Percentiles rank a stretch among this genome's conserved stretches.
Conservation (phyloP, 2,797 vertebrate species). For the Clangula hyemalis region DNA sequence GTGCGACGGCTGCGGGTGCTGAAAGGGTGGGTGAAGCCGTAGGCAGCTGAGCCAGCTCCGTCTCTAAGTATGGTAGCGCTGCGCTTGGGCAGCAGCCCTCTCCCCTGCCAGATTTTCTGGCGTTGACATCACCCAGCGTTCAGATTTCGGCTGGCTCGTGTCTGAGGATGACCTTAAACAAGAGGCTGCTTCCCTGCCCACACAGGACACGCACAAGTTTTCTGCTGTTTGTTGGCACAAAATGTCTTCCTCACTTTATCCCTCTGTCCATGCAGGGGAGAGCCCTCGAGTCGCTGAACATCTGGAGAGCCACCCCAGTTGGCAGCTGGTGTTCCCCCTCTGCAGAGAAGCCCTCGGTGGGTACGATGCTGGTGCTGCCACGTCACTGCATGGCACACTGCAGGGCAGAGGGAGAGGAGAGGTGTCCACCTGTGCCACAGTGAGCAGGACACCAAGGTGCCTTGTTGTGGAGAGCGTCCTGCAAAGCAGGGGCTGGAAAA, state of each 20-base stretch:
- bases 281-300: background rate
- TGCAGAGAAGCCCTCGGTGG: background rate
- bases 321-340: background rate
- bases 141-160: background rate
- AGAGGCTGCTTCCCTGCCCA: fast-evolving
- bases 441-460: background rate
- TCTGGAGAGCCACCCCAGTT: background rate
- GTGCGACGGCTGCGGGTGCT: background rate
- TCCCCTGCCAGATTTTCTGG: background rate
- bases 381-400: too few species aligned
- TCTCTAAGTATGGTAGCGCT: background rate
- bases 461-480: background rate
- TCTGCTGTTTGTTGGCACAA: background rate
- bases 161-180: background rate
- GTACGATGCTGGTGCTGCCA: fast-evolving
- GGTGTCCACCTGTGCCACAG: too few species aligned
- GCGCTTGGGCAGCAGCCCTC: background rate
- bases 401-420: too few species aligned
- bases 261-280: background rate
- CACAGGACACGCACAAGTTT: background rate
- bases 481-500: background rate
- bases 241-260: background rate
- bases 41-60: background rate
- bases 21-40: background rate
- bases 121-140: background rate